These are phyloP conservation scores for Spisula solida DNA, from an alignment of 2,888 invertebrate species.

Conservation along the genomic window DNA sequence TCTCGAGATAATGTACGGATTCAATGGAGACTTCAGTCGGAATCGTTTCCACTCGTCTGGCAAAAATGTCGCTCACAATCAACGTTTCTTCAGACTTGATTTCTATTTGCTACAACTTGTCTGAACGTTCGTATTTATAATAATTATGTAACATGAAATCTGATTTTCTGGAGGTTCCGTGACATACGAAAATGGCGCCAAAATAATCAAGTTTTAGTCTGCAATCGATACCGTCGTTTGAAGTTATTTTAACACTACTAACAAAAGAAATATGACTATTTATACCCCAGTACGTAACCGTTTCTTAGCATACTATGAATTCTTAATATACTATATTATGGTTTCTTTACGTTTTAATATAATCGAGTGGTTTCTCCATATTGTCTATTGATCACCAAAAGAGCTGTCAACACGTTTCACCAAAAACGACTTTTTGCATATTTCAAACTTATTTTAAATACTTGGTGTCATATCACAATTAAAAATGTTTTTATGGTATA, in stretches of 20 bases:
- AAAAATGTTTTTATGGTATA: too few relatives aligned
- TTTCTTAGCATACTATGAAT: too few relatives aligned
- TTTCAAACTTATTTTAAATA: too few relatives aligned
- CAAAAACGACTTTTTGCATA: too few relatives aligned
- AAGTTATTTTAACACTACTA: not conserved
- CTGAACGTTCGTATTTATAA: not conserved
- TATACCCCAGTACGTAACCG: too few relatives aligned
- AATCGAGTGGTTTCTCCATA: not conserved
- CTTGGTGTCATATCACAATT: too few relatives aligned
- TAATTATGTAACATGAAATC: not conserved
- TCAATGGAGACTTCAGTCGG: not conserved
- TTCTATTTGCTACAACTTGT: too few relatives aligned
- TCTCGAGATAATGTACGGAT: not conserved
- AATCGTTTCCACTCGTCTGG: not conserved
- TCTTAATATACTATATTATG: too few relatives aligned
- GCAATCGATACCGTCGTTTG: not conserved
- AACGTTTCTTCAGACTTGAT: not conserved
- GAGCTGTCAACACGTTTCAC: too few relatives aligned
- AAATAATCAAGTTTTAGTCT: not conserved
- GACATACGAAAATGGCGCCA: not conserved
- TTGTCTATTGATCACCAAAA: too few relatives aligned
- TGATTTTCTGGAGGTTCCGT: not conserved
- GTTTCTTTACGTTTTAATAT: not conserved
- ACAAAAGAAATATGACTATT: not conserved
- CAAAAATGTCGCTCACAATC: not conserved